phyloP scores from a whole-genome alignment of 2,113 vertebrate genomes.

The Engystomops pustulosus region DNA sequence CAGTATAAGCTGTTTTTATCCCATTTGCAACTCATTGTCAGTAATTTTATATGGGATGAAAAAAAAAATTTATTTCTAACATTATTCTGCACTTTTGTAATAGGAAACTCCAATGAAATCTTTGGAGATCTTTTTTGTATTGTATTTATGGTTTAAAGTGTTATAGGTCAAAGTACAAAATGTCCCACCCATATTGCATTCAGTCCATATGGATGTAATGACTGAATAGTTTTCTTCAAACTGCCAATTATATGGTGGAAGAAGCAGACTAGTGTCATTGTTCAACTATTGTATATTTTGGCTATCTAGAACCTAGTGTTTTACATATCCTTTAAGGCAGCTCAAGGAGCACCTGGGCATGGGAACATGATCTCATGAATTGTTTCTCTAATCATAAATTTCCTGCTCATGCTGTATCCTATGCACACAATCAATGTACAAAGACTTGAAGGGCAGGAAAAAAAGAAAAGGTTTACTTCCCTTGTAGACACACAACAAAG shows the following conservation, averaged over 20 bases:
- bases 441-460: constrained; percentile 46
- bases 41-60: too few relatives aligned
- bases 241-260: not conserved
- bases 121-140: too few relatives aligned
- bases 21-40: too few relatives aligned
- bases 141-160: not conserved
- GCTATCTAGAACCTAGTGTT: not conserved
- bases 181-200: not conserved
- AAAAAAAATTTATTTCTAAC: too few relatives aligned
- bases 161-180: not conserved
- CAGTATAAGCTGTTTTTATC: too few relatives aligned
- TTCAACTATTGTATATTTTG: constrained; percentile 18
- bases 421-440: constrained; percentile 21
- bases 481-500: constrained; percentile 33
- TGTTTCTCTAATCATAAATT: constrained; percentile 41
- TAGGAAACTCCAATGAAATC: too few relatives aligned
- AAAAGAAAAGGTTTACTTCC: constrained; percentile 41
- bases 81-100: too few relatives aligned
- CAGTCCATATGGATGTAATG: not conserved
- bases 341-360: constrained; percentile 40
- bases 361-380: constrained; percentile 39
- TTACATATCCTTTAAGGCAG: constrained; percentile 21
- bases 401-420: constrained; percentile 27
- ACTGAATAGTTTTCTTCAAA: not conserved
- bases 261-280: constrained; percentile 30